Evolutionary conservation across 2,797 vertebrate species (phyloP).

Genomic region (Hapalemur alaotrensis): DNA sequence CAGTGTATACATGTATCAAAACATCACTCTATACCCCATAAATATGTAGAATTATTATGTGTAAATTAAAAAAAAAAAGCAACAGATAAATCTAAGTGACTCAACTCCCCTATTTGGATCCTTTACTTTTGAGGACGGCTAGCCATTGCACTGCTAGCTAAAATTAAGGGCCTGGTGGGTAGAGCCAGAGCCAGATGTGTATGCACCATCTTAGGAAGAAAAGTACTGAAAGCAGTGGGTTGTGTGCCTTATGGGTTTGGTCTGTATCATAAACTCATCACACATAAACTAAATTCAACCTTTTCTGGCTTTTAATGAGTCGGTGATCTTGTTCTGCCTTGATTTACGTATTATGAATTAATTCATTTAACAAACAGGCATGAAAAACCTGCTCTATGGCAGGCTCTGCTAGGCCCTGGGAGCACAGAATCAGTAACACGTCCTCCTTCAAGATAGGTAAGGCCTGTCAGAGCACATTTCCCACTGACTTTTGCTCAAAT

Average conservation of each 20-base stretch:
- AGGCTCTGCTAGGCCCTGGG: background rate
- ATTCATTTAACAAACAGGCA: background rate
- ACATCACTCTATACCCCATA: background rate
- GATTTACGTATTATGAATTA: background rate
- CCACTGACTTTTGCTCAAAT: background rate
- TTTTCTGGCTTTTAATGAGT: background rate
- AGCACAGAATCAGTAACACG: fast-evolving
- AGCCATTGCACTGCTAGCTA: background rate
- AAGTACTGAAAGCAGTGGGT: background rate
- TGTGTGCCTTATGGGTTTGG: background rate
- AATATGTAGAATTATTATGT: background rate
- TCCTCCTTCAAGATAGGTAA: background rate
- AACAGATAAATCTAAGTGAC: background rate
- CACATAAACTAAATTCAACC: background rate
- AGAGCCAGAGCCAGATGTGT: background rate
- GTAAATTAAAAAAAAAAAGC: background rate
- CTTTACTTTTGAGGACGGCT: background rate
- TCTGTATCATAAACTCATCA: background rate
- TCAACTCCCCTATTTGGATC: background rate
- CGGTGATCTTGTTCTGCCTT: background rate
- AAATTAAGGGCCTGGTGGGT: background rate
- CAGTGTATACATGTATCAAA: background rate
- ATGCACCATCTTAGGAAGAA: background rate
- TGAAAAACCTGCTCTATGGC: background rate
- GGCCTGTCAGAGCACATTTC: background rate